Evolutionary conservation across 2,113 vertebrate genomes (phyloP).

Genomic region (Diphyllodes magnificus): DNA sequence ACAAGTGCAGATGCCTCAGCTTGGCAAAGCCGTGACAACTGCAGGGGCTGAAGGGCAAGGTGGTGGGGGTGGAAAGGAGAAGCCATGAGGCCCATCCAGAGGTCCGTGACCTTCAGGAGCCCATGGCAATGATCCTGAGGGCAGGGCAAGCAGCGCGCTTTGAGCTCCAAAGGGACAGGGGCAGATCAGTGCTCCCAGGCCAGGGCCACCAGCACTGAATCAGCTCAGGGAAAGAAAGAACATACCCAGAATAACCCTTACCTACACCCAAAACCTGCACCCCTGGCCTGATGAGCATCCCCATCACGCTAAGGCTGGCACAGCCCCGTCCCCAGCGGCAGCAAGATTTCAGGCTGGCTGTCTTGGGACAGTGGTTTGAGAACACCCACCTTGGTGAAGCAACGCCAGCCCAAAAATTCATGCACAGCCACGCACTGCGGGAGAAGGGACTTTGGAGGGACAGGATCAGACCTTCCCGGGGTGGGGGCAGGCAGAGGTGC

Average conservation of each 20-base stretch:
- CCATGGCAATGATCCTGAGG: neutral
- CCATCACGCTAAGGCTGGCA: accelerated
- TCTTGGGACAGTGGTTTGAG: neutral
- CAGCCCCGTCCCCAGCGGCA: accelerated
- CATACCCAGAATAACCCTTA: neutral
- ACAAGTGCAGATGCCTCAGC: slow-evolving; percentile 26
- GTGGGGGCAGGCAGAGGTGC: neutral
- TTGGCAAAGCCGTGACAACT: neutral
- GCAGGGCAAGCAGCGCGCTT: neutral
- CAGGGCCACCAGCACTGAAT: accelerated
- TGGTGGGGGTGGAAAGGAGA: neutral
- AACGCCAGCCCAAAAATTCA: neutral
- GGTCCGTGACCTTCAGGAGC: slow-evolving; percentile 24
- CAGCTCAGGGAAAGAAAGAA: neutral
- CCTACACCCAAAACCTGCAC: neutral
- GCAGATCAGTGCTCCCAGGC: neutral
- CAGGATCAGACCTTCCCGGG: neutral
- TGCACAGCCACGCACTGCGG: accelerated
- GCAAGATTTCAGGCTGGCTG: neutral
- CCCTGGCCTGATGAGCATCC: neutral
- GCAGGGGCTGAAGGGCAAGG: slow-evolving; percentile 5
- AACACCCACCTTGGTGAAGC: neutral
- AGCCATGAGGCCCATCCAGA: neutral
- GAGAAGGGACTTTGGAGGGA: neutral
- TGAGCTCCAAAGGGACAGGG: neutral